These are phyloP conservation scores for Montipora capitata DNA, from an alignment of 92 coral and sea anemone species.

Conservation along the genomic window DNA sequence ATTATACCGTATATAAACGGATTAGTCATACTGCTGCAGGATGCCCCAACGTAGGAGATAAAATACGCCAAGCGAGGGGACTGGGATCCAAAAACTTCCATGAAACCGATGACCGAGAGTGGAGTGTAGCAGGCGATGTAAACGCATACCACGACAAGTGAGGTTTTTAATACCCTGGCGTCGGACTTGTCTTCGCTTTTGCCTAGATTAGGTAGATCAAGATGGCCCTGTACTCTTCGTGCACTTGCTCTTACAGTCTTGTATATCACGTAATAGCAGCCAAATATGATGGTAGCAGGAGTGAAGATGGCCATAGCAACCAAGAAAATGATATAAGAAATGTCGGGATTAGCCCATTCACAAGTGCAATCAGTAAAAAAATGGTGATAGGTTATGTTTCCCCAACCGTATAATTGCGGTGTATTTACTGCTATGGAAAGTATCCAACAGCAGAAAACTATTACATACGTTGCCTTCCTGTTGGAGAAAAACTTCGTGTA, in stretches of 20 bases:
- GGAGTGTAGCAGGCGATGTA: slow-evolving; percentile 83
- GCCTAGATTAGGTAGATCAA: slow-evolving; percentile 20
- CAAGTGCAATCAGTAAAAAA: slow-evolving; percentile 74
- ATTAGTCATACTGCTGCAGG: slow-evolving; percentile 75
- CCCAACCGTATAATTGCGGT: slow-evolving; percentile 92
- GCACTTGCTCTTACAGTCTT: slow-evolving; percentile 76
- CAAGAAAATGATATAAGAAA: slow-evolving; percentile 77
- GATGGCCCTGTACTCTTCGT: slow-evolving; percentile 52
- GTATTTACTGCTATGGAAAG: slow-evolving; percentile 67
- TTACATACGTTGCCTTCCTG: slow-evolving; percentile 42
- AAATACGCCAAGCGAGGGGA: slow-evolving; percentile 54
- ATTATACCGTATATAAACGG: slow-evolving; percentile 85
- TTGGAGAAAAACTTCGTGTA: slow-evolving; percentile 72
- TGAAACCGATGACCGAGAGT: slow-evolving; percentile 70
- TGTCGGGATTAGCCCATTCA: slow-evolving; percentile 72
- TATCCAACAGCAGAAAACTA: slow-evolving; percentile 71
- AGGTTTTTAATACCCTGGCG: slow-evolving; percentile 73
- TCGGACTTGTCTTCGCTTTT: slow-evolving; percentile 52
- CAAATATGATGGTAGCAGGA: slow-evolving; percentile 72
- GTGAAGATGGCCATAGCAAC: slow-evolving; percentile 58
- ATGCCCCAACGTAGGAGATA: slow-evolving; percentile 65
- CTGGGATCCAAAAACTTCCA: slow-evolving; percentile 69
- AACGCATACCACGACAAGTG: slow-evolving; percentile 83
- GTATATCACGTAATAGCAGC: slow-evolving; percentile 81
- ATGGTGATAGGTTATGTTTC: slow-evolving; percentile 66